phyloP scores from a whole-genome alignment of 2,888 invertebrate species.

The Apamea crenata region DNA sequence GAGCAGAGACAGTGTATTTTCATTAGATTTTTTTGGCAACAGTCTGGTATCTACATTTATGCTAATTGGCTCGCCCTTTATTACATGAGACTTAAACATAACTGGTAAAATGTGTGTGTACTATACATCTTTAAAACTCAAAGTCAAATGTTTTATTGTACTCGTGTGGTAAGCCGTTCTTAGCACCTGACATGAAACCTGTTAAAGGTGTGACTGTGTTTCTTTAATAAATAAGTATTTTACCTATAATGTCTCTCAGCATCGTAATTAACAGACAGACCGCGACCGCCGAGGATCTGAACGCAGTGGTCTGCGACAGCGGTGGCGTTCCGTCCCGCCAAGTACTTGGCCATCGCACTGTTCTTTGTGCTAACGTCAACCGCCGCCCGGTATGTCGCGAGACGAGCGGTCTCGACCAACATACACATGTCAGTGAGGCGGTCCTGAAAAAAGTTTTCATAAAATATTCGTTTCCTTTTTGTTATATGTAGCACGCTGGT shows the following conservation, averaged over 20 bases:
- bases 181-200: not conserved
- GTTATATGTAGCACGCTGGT: too few species aligned
- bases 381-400: slow-evolving; percentile 93
- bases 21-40: not conserved
- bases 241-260: slow-evolving; percentile 93
- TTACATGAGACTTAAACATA: not conserved
- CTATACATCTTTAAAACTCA: not conserved
- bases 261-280: slow-evolving; percentile 92
- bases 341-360: slow-evolving; percentile 94
- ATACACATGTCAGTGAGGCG: slow-evolving; percentile 93
- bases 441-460: slow-evolving; percentile 79
- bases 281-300: slow-evolving; percentile 94
- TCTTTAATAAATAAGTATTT: not conserved
- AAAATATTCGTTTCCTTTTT: not conserved
- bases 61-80: not conserved
- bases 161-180: not conserved
- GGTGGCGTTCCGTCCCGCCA: slow-evolving; percentile 93
- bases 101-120: not conserved
- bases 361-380: slow-evolving; percentile 91
- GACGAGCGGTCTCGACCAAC: slow-evolving; percentile 92
- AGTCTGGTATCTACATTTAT: not conserved
- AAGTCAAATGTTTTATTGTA: not conserved
- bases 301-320: slow-evolving; percentile 93
- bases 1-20: not conserved
- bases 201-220: not conserved